Conservation (phyloP, 2,113 vertebrate species). For the Diglossa brunneiventris region DNA sequence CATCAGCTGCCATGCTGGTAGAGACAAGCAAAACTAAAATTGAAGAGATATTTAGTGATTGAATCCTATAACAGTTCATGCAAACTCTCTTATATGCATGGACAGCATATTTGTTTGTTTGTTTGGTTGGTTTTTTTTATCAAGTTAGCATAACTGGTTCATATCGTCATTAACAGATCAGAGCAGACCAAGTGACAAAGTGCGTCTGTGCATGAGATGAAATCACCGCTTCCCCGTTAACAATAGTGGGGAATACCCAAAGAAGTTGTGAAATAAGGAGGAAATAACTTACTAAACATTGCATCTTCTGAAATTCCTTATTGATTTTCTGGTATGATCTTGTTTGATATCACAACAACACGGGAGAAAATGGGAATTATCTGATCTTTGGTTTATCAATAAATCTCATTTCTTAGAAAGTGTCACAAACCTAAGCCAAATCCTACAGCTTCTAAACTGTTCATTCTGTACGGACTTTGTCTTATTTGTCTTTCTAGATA, state of each 20-base stretch:
- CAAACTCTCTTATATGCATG: background rate
- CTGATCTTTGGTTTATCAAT: background rate
- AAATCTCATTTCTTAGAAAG: background rate
- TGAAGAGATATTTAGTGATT: background rate
- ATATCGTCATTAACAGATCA: background rate
- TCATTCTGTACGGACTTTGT: background rate
- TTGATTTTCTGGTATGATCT: background rate
- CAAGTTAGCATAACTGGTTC: background rate
- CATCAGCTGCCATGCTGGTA: background rate
- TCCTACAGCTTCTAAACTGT: background rate
- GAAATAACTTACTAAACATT: background rate
- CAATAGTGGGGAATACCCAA: background rate
- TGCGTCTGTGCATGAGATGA: background rate
- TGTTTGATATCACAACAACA: background rate
- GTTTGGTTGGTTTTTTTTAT: background rate
- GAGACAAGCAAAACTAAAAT: background rate
- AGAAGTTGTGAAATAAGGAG: background rate
- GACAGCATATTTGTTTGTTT: background rate
- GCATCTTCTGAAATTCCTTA: background rate
- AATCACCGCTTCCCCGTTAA: background rate
- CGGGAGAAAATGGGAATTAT: background rate
- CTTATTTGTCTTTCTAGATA: background rate
- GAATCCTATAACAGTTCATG: rapidly evolving
- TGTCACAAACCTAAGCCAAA: background rate
- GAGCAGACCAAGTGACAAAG: background rate